phyloP scores from a whole-genome alignment of 2,888 invertebrate genomes.

The Stenchaetothrips biformis region DNA sequence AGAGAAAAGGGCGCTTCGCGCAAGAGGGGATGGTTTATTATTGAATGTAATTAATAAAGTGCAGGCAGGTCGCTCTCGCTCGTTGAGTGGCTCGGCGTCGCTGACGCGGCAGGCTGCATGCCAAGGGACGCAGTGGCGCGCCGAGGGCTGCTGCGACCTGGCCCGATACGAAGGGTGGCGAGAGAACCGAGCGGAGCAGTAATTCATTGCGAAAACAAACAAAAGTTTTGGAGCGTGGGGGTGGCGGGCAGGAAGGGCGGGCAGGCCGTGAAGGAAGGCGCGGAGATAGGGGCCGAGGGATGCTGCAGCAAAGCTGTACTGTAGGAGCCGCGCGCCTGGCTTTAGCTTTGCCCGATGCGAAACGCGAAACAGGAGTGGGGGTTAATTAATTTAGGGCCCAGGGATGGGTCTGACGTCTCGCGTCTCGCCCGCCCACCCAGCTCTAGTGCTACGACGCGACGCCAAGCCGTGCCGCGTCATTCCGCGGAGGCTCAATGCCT shows the following conservation, averaged over 20 bases:
- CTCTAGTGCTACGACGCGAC: no score
- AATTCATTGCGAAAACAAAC: slow-evolving; percentile 12
- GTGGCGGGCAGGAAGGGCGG: no score
- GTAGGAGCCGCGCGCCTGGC: background rate
- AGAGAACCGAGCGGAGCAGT: background rate
- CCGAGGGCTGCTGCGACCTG: background rate
- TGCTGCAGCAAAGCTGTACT: no score
- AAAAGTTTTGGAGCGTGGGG: background rate
- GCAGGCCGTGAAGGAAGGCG: no score
- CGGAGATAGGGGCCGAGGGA: no score
- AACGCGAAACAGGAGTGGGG: background rate
- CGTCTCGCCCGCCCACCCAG: background rate
- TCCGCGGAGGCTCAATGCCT: background rate
- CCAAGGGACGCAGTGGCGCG: background rate
- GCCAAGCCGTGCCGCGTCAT: background rate
- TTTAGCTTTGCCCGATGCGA: background rate
- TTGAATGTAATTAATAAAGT: slow-evolving; percentile 20
- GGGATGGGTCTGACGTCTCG: background rate
- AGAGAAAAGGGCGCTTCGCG: background rate
- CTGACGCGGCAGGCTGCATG: background rate
- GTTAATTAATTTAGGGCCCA: slow-evolving; percentile 6
- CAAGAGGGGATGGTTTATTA: background rate
- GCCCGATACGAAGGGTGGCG: background rate
- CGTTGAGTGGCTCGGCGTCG: no score
- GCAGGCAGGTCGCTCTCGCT: background rate